Percentiles rank a stretch among this genome's conserved stretches.
Evolutionary conservation across 1,140 invertebrate genomes (phyloP).

Genomic region (Leptinotarsa undecemlineata): DNA sequence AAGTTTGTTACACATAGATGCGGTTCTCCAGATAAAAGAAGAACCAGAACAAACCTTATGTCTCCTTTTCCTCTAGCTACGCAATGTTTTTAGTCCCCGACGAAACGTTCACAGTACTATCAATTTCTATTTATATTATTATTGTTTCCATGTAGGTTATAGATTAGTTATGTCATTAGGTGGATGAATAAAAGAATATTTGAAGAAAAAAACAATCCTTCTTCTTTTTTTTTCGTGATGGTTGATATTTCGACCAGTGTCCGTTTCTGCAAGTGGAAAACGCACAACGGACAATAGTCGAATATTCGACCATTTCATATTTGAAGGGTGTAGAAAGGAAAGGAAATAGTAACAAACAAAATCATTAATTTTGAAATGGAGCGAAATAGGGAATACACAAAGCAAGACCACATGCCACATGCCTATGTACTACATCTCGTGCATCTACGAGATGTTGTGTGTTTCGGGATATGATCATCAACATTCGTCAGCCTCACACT

Average conservation of each 20-base stretch:
- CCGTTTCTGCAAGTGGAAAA: background rate
- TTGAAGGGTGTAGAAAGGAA: no score
- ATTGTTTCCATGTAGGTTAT: background rate
- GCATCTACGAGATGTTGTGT: background rate
- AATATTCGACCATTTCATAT: background rate
- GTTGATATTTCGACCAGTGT: background rate
- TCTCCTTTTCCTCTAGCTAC: no score
- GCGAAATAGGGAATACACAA: no score
- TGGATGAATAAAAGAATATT: background rate
- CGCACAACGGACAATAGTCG: no score
- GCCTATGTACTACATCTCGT: background rate
- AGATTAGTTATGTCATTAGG: background rate
- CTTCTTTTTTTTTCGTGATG: background rate
- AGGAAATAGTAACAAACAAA: no score
- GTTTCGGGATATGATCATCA: background rate
- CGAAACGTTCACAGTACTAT: no score
- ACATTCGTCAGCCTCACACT: background rate
- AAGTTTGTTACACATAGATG: no score
- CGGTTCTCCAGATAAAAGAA: no score
- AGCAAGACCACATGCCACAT: no score
- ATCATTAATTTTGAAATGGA: no score
- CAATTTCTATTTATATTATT: background rate
- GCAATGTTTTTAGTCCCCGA: no score
- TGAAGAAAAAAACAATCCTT: background rate
- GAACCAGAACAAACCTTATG: no score